These are phyloP conservation scores for Colinus virginianus DNA, from an alignment of 2,113 vertebrate species.

Conservation along the genomic window DNA sequence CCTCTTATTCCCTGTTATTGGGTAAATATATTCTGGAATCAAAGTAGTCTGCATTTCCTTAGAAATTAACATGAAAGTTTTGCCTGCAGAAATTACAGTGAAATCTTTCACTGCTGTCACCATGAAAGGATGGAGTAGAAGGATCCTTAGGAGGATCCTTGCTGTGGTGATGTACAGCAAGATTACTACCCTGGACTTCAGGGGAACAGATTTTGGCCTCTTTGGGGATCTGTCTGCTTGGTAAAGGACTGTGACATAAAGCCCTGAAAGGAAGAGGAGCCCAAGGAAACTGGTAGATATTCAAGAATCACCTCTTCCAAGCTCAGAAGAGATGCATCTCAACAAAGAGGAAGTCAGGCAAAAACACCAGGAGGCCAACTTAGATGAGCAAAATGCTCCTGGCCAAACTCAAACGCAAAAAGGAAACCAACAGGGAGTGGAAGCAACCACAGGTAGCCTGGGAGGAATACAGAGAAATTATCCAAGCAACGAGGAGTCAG, in stretches of 20 bases:
- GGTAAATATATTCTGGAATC: slow-evolving; percentile 37
- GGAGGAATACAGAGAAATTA: not conserved
- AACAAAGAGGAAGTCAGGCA: not conserved
- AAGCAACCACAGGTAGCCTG: not conserved
- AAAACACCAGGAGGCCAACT: not conserved
- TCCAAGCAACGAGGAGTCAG: not conserved
- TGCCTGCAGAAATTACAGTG: slow-evolving; percentile 15
- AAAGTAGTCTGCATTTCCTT: slow-evolving; percentile 37
- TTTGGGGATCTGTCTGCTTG: not conserved
- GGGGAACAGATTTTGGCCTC: not conserved
- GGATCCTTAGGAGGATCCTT: not conserved
- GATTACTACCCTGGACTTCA: not conserved
- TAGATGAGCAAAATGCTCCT: not conserved
- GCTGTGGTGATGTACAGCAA: not conserved
- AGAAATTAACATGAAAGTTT: slow-evolving; percentile 18
- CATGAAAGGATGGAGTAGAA: not conserved
- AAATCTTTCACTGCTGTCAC: not conserved
- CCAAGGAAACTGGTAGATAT: not conserved
- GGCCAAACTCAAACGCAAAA: not conserved
- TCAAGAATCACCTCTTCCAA: not conserved
- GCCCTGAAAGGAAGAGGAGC: not conserved
- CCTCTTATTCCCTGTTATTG: not conserved
- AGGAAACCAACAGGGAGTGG: not conserved
- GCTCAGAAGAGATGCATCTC: not conserved
- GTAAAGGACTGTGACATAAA: not conserved